Evolutionary conservation across 2,888 invertebrate species (phyloP), one percentile per base, ranked within the genome.

Genomic region (Epinotia bilunana): DNA sequence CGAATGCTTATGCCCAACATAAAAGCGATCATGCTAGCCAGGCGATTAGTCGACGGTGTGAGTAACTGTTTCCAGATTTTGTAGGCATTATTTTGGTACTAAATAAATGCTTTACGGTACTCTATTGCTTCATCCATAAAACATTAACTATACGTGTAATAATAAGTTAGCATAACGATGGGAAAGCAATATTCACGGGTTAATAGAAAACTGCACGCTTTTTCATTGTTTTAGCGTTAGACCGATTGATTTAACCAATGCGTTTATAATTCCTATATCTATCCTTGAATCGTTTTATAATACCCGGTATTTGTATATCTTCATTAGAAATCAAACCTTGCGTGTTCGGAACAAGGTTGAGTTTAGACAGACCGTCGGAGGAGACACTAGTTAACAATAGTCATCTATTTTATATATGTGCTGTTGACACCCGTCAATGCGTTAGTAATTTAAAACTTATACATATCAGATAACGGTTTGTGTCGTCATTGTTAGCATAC

Each of bases 401-500:
- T 65, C 12, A 74, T 73, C 62, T 33, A 74, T 60, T 65, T 18
- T 65, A 86, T 79, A 81, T 77, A 79, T 80, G 80, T 80, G 84
- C 80, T 83, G 81, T 64, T 87, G 88, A 90, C 90, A 90, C 84
- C 90, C 89, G 88, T 84, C 86, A 83, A 80, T 79, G 81, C 78
- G 84, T 86, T 88, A 87, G 83, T 88, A 89, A 88, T 86, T 86
- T 87, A 83, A 87, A 88, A 89, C 85, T 83, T 86, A 83, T 82
- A 85, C 80, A 82, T 90, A 91, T 92, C 91, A 89, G 91, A 92
- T 92, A 91, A 89, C 90, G 85, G 83, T 86, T 84, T 81, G 83
- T 84, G 87, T 62, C 75, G 75, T 75, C 75, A 75, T 72, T 72
- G 72, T 75, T 75, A 75, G 67, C 75, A 72, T 75, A 75, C 75